Base-by-base conservation (phyloP, 2,113 vertebrate genomes). In the Crotalus horridus region DNA sequence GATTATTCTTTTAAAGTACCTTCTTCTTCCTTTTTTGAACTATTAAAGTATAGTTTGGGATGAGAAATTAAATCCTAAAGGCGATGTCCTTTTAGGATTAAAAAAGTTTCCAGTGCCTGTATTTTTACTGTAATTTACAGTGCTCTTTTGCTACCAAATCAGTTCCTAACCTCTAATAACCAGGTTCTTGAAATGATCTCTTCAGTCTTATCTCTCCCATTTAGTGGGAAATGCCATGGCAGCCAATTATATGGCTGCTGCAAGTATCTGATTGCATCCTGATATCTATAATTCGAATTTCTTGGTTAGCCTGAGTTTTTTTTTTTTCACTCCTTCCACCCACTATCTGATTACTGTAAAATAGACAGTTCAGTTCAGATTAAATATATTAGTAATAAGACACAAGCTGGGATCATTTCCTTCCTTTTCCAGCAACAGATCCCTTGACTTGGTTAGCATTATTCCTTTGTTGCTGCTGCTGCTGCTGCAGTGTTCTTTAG, bases 381-480 rank as follows among this genome's bases (percentile, higher is more conserved):
- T 93, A 46, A 54, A 94, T 89, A 94, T 90, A 94, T 90, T 89
- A 89, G n/a, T 33, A 59, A 94, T 95, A 95, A 93, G 91, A 85
- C 91, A 89, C 43, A 61, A 95, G 91, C 6, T 39, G 92, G 94
- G 95, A 93, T 92, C 43, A 85, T 96, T 97, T 95, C 93, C 94
- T 93, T 92, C 93, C 89, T 87, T 92, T 69, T 85, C 87, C 10
- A 87, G 91, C 0, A 0, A 43, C 55, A 46, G 54, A 93, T 92
- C 29, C 24, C 88, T 89, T 61, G 3, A 0, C 24, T 2, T 2
- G 0, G 89, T 89, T 54, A 81, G 74, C 3, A 17, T 43, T 64
- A 89, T 91, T 54, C 89, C 94, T 97, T 96, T 96, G 96, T 97
- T 91, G n/a, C 39, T 39, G 39, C 48, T 9, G 58, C 92, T 39